phyloP scores from a whole-genome alignment of 2,797 vertebrate genomes.

The Danio tinwini region DNA sequence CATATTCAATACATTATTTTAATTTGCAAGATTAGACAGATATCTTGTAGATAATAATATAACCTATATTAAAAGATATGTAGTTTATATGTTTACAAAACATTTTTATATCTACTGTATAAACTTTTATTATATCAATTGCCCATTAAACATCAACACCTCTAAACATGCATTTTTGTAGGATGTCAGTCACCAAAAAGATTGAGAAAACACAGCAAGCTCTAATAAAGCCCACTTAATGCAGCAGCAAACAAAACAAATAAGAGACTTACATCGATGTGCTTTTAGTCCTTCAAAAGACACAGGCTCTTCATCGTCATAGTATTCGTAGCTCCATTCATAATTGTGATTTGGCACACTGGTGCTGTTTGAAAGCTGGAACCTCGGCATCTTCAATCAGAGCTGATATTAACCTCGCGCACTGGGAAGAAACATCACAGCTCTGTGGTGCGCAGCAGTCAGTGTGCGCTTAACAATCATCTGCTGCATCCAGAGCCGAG shows the following conservation, averaged over 20 bases:
- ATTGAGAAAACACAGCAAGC: background rate
- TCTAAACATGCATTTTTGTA: background rate
- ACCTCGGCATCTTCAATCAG: slow-evolving; percentile 50
- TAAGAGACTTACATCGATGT: slow-evolving; percentile 85
- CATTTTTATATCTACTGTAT: too few species aligned
- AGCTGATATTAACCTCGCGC: slow-evolving; percentile 4
- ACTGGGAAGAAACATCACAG: slow-evolving; percentile 4
- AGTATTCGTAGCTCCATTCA: slow-evolving; percentile 90
- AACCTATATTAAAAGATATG: too few species aligned
- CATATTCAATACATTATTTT: too few species aligned
- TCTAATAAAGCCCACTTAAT: background rate
- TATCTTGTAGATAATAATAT: too few species aligned
- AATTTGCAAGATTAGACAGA: too few species aligned
- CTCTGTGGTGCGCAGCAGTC: background rate
- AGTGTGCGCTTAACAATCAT: background rate
- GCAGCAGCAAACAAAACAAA: slow-evolving; percentile 5
- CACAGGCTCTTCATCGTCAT: slow-evolving; percentile 85
- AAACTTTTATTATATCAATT: too few species aligned
- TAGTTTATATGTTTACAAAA: too few species aligned
- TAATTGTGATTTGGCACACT: slow-evolving; percentile 72
- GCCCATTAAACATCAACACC: too few species aligned
- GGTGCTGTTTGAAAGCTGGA: slow-evolving; percentile 53
- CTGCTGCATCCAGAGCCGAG: slow-evolving; percentile 5
- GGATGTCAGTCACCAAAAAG: background rate
- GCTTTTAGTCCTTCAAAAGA: slow-evolving; percentile 90